Conservation (phyloP, 2,797 vertebrate genomes). For the Scyliorhinus canicula region DNA sequence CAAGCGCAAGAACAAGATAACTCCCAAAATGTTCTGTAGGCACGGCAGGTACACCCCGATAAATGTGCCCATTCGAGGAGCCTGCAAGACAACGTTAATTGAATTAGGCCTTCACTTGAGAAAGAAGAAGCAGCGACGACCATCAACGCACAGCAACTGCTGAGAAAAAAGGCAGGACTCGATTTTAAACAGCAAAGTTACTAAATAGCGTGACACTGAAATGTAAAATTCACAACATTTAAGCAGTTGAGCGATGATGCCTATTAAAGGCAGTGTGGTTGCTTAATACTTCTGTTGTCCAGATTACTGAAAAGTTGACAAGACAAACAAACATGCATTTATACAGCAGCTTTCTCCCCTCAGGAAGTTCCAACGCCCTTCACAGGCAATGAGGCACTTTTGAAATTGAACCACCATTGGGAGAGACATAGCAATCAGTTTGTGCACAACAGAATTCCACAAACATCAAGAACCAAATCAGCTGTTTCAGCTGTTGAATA, state of each 20-base stretch:
- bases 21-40: constrained; percentile 92
- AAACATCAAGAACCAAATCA: background rate
- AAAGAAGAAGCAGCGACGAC: background rate
- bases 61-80: constrained; percentile 91
- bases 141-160: background rate
- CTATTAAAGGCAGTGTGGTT: background rate
- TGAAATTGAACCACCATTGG: background rate
- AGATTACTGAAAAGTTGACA: background rate
- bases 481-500: no score
- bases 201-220: background rate
- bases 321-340: background rate
- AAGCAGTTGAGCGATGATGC: background rate
- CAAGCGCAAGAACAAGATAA: constrained; percentile 89
- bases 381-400: background rate
- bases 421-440: background rate
- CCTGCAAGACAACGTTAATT: constrained; percentile 51
- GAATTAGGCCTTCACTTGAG: background rate
- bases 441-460: background rate
- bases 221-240: background rate
- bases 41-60: constrained; percentile 96
- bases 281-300: background rate
- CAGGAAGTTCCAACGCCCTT: background rate
- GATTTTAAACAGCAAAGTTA: background rate
- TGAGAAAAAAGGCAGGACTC: background rate
- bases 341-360: background rate